Conservation (phyloP, 2,888 invertebrate genomes). For the Lepidochrysops patricia region DNA sequence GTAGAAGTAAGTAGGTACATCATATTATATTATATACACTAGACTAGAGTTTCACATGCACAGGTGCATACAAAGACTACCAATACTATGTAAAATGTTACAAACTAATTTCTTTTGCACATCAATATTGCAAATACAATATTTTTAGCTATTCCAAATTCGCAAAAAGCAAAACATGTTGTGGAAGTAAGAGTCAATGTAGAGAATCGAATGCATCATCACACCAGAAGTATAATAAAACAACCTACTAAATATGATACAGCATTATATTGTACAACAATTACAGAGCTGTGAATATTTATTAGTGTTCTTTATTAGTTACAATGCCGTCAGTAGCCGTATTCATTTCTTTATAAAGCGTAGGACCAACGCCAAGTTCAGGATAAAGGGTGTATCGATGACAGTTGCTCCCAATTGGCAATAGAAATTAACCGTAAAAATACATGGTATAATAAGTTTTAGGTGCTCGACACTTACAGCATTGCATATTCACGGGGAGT, state of each 20-base stretch:
- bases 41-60: no score
- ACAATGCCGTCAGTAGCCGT: slow-evolving; percentile 10
- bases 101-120: no score
- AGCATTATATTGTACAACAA: slow-evolving; percentile 18
- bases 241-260: not conserved
- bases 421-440: not conserved
- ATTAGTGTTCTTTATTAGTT: slow-evolving; percentile 3
- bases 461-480: not conserved
- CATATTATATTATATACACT: no score
- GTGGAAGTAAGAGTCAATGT: not conserved
- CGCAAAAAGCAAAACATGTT: not conserved
- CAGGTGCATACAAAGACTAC: not conserved
- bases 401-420: slow-evolving; percentile 14
- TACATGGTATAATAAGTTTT: not conserved
- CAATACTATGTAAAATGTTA: not conserved
- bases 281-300: slow-evolving; percentile 15
- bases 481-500: slow-evolving; percentile 19
- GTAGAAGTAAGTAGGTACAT: no score
- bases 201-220: not conserved
- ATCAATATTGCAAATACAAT: no score
- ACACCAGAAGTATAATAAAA: not conserved
- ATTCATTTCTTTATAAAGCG: slow-evolving; percentile 37
- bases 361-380: slow-evolving; percentile 51
- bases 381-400: slow-evolving; percentile 26
- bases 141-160: not conserved